These are phyloP conservation scores for Andrena marginata DNA, from an alignment of 2,888 invertebrate species.

Conservation along the genomic window DNA sequence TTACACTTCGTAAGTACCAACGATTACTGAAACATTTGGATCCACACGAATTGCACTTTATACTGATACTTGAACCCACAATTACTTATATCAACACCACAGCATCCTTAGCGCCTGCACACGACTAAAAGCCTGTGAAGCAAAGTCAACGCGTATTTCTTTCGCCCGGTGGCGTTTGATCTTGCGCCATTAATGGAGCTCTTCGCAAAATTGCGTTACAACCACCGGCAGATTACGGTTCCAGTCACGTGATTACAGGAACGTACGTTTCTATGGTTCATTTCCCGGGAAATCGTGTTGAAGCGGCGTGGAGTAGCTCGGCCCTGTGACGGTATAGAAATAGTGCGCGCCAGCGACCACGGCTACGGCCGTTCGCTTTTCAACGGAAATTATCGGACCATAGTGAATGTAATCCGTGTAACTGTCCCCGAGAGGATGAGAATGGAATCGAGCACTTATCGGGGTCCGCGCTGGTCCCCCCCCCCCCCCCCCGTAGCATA, in stretches of 20 bases:
- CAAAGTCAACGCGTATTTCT: neutral
- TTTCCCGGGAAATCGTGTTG: slow-evolving; percentile 64
- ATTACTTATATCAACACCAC: neutral
- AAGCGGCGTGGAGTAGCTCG: slow-evolving; percentile 52
- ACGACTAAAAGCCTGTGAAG: slow-evolving; percentile 6
- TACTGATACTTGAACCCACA: neutral
- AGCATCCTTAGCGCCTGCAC: neutral
- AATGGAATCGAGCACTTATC: slow-evolving; percentile 80
- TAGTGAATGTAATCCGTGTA: slow-evolving; percentile 76
- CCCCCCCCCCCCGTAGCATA: slow-evolving; percentile 46
- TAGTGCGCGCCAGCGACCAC: slow-evolving; percentile 35
- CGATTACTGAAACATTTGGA: too few species aligned
- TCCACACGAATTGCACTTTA: neutral
- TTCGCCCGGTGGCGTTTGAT: slow-evolving; percentile 11
- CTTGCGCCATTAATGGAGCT: slow-evolving; percentile 13
- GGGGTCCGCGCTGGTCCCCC: slow-evolving; percentile 64
- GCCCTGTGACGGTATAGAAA: slow-evolving; percentile 39
- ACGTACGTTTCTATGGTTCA: slow-evolving; percentile 62
- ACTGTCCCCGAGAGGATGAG: slow-evolving; percentile 78
- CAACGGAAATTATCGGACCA: slow-evolving; percentile 78
- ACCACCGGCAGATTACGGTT: slow-evolving; percentile 41
- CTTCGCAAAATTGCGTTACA: slow-evolving; percentile 41
- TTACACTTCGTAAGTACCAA: too few species aligned
- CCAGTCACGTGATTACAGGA: slow-evolving; percentile 51
- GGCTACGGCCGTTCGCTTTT: slow-evolving; percentile 70